Evolutionary conservation across 2,113 vertebrate genomes (phyloP).

Genomic region (Hystrix brachyura): DNA sequence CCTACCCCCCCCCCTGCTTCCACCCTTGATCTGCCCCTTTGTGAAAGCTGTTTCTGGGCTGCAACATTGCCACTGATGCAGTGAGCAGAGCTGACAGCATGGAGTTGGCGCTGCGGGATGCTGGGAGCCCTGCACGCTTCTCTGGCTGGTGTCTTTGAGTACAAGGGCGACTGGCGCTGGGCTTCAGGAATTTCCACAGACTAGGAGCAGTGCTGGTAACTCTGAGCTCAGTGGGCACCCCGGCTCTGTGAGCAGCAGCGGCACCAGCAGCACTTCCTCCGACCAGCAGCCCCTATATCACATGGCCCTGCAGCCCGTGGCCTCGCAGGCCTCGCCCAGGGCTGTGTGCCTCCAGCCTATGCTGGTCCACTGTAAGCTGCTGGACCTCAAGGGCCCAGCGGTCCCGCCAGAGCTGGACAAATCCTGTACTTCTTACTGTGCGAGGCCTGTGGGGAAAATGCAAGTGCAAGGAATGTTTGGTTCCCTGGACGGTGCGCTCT

Average conservation of each 20-base stretch:
- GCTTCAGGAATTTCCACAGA: slow-evolving; percentile 81
- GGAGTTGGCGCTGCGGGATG: slow-evolving; percentile 82
- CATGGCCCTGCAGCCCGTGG: slow-evolving; percentile 92
- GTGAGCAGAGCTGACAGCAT: slow-evolving; percentile 91
- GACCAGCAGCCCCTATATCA: slow-evolving; percentile 97
- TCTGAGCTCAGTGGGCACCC: slow-evolving; percentile 92
- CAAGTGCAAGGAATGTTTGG: slow-evolving; percentile 96
- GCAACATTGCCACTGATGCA: slow-evolving; percentile 92
- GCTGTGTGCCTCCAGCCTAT: slow-evolving; percentile 92
- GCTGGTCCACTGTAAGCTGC: slow-evolving; percentile 91
- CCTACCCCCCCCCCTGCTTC: background rate
- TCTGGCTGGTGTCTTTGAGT: slow-evolving; percentile 70
- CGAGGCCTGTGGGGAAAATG: slow-evolving; percentile 96
- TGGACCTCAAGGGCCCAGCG: slow-evolving; percentile 91
- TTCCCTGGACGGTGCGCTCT: slow-evolving; percentile 95
- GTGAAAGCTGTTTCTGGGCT: slow-evolving; percentile 98
- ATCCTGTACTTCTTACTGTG: slow-evolving; percentile 92
- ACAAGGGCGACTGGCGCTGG: slow-evolving; percentile 61
- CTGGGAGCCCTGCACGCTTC: slow-evolving; percentile 72
- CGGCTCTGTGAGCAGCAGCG: slow-evolving; percentile 98
- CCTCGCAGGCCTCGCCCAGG: slow-evolving; percentile 90
- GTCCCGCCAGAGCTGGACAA: slow-evolving; percentile 90
- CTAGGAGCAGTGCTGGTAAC: slow-evolving; percentile 87
- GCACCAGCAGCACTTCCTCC: slow-evolving; percentile 97
- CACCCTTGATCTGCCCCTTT: slow-evolving; percentile 92